Conservation (phyloP, 2,888 invertebrate genomes). For the Drepanosiphum platanoidis region DNA sequence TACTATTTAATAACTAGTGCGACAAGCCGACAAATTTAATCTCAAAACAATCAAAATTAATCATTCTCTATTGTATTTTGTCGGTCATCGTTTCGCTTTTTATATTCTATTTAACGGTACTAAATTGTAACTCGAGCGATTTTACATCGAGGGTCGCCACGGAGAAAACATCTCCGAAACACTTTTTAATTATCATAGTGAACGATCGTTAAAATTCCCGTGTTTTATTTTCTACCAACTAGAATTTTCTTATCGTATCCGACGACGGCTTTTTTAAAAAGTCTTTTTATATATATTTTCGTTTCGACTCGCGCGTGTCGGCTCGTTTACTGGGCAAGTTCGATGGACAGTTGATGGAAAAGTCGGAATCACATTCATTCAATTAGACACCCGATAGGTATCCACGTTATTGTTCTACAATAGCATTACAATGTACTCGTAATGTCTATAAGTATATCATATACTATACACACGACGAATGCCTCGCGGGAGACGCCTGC, state of each 20-base stretch:
- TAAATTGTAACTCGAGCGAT: too few species aligned
- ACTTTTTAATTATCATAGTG: neutral
- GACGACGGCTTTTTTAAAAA: neutral
- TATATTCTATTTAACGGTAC: too few species aligned
- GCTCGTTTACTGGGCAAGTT: neutral
- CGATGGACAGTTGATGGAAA: neutral
- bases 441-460: neutral
- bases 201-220: neutral
- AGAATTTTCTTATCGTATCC: too few species aligned
- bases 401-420: neutral
- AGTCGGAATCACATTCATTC: neutral
- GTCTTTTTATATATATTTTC: neutral
- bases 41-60: too few species aligned
- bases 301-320: neutral
- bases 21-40: too few species aligned
- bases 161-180: neutral
- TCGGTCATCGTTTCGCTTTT: too few species aligned
- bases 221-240: neutral
- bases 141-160: too few species aligned
- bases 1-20: too few species aligned
- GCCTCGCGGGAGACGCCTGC: slow-evolving; percentile 17
- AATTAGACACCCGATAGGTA: neutral
- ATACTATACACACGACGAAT: neutral
- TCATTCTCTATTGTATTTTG: too few species aligned
- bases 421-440: neutral